phyloP scores from a whole-genome alignment of 2,888 invertebrate species.

The Patella depressa region DNA sequence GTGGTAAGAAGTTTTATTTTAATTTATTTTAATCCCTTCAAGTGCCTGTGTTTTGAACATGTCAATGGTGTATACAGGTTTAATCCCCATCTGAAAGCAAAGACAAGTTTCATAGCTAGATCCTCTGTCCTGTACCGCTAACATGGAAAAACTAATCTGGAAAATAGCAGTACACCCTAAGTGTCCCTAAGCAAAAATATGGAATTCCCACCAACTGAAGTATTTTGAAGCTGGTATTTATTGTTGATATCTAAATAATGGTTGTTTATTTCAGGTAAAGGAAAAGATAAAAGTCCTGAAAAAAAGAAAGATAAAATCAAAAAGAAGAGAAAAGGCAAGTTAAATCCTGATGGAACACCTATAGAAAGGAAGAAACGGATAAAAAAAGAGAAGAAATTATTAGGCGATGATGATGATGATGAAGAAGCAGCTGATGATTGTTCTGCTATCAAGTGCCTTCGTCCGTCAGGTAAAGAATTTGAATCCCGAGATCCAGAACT shows the following conservation, averaged over 20 bases:
- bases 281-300: slow-evolving; percentile 10
- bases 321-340: slow-evolving; percentile 52
- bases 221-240: neutral
- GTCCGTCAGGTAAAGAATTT: slow-evolving; percentile 57
- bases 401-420: slow-evolving; percentile 50
- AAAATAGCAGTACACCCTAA: too few species aligned
- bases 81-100: too few species aligned
- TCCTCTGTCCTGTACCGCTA: too few species aligned
- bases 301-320: slow-evolving; percentile 34
- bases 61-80: too few species aligned
- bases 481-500: too few species aligned
- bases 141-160: too few species aligned
- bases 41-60: too few species aligned
- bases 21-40: too few species aligned
- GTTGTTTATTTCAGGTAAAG: slow-evolving; percentile 15
- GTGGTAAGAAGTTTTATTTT: too few species aligned
- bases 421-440: slow-evolving; percentile 65
- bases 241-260: neutral
- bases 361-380: slow-evolving; percentile 48
- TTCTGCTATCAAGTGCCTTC: slow-evolving; percentile 67
- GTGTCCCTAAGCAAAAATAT: too few species aligned
- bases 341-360: slow-evolving; percentile 20
- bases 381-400: slow-evolving; percentile 46
- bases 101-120: too few species aligned
- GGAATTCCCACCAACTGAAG: neutral